Evolutionary conservation across 2,888 invertebrate species (phyloP).

Genomic region (Xestia rhomboidea): DNA sequence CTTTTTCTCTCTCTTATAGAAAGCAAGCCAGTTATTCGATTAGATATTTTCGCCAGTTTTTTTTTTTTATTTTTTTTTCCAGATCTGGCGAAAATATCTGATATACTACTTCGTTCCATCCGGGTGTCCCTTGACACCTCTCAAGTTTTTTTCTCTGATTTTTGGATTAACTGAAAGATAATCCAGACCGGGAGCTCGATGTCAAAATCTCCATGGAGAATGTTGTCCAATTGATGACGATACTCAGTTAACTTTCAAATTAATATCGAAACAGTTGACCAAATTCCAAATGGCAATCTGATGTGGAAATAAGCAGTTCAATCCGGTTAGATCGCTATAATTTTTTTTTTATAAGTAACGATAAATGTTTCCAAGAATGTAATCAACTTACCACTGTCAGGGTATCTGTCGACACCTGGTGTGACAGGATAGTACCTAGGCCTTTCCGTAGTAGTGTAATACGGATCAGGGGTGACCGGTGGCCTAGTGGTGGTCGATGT

Average conservation of each 20-base stretch:
- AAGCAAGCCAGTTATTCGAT: too few species aligned
- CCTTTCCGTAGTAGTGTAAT: slow-evolving; percentile 28
- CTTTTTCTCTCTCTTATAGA: too few species aligned
- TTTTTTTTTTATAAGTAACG: not conserved
- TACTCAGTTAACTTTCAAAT: not conserved
- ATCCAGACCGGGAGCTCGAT: not conserved
- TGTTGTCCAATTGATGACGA: not conserved
- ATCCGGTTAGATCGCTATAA: not conserved
- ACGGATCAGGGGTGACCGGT: not conserved
- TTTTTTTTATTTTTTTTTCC: not conserved
- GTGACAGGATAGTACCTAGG: slow-evolving; percentile 2
- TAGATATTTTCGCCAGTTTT: too few species aligned
- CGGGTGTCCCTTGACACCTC: too few species aligned
- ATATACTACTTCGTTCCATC: too few species aligned
- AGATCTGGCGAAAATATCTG: too few species aligned
- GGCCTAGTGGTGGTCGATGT: slow-evolving; percentile 14
- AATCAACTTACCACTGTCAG: slow-evolving; percentile 12
- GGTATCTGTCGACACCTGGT: not conserved
- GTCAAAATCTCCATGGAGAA: not conserved
- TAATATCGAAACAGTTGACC: not conserved
- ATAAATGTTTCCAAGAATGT: not conserved
- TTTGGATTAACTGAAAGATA: too few species aligned
- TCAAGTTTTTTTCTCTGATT: too few species aligned
- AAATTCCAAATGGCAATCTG: not conserved
- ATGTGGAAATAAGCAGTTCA: not conserved